Percentiles rank a stretch among this genome's conserved stretches.
phyloP scores from a whole-genome alignment of 1,140 invertebrate species.

The Drosophila prosaltans region DNA sequence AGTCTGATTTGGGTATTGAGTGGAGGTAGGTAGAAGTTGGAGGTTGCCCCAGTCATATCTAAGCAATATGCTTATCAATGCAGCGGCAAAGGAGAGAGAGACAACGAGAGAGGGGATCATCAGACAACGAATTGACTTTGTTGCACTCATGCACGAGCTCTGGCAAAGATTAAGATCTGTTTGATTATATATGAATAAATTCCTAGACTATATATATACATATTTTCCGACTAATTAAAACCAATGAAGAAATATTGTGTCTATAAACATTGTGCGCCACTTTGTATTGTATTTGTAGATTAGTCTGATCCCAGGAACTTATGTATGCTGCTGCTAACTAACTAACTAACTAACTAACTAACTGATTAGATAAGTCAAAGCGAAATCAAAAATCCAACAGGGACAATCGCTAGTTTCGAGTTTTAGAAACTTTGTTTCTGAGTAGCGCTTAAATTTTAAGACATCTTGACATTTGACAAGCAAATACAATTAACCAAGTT shows the following conservation, averaged over 20 bases:
- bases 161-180: constrained; percentile 60
- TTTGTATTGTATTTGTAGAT: constrained; percentile 21
- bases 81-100: background rate
- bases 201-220: background rate
- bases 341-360: background rate
- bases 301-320: constrained; percentile 16
- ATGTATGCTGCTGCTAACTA: background rate
- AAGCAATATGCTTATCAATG: constrained; percentile 10
- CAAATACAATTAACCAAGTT: constrained; percentile 68
- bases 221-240: constrained; percentile 69
- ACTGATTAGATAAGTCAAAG: constrained; percentile 18
- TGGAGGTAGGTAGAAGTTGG: constrained; percentile 9
- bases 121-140: constrained; percentile 42
- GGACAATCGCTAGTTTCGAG: background rate
- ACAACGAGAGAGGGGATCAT: background rate
- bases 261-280: constrained; percentile 56
- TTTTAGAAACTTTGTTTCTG: constrained; percentile 4
- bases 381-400: constrained; percentile 8
- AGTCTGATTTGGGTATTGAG: constrained; percentile 63
- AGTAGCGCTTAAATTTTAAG: constrained; percentile 19
- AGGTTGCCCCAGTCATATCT: background rate
- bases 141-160: constrained; percentile 36
- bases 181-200: constrained; percentile 8
- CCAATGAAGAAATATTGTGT: constrained; percentile 68
- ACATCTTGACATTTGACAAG: constrained; percentile 66